phyloP scores from a whole-genome alignment of 2,797 vertebrate genomes.

The Limosa lapponica region DNA sequence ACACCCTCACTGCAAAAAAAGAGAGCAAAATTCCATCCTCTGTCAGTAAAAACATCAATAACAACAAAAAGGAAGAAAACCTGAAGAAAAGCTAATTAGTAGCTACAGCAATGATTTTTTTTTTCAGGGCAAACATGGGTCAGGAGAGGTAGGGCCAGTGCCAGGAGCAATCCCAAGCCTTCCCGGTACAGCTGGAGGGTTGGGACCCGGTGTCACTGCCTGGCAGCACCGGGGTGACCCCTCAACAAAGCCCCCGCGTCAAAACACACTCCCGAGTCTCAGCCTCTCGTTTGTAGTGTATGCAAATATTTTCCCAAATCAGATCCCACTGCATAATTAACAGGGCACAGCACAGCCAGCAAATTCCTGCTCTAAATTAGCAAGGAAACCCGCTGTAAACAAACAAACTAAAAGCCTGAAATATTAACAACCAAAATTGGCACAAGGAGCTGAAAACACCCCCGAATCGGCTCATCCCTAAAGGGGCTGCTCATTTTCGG shows the following conservation, averaged over 20 bases:
- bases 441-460: neutral
- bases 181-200: neutral
- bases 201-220: neutral
- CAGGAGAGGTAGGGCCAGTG: neutral
- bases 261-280: neutral
- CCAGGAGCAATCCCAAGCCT: neutral
- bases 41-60: neutral
- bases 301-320: neutral
- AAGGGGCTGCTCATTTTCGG: slow-evolving; percentile 6
- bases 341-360: neutral
- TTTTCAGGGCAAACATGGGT: neutral
- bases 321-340: slow-evolving; percentile 2
- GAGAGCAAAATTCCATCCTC: neutral
- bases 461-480: neutral
- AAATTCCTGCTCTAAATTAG: neutral
- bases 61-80: neutral
- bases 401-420: neutral
- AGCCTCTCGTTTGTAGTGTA: neutral
- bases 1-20: neutral
- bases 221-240: neutral
- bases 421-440: neutral
- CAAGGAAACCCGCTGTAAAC: neutral
- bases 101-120: neutral
- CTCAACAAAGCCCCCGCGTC: neutral
- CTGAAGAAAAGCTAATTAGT: neutral